phyloP scores from a whole-genome alignment of 2,888 invertebrate genomes.

The Ypsolopha sequella region DNA sequence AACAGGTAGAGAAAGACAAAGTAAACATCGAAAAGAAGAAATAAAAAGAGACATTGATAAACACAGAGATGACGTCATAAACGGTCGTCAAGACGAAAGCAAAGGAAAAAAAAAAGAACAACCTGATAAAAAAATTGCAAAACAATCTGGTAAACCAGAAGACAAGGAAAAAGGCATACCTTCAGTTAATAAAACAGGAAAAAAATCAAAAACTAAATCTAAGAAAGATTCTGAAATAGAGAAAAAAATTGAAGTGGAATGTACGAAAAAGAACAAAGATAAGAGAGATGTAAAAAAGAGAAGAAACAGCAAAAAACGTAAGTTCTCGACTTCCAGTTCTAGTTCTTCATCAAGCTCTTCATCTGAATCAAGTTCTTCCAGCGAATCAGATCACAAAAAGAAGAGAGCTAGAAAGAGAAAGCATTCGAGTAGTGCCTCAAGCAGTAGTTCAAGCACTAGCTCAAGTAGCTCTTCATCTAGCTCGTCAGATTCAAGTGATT shows the following conservation, averaged over 20 bases:
- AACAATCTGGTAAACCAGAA: conserved; percentile 8
- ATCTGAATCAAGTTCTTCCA: conserved; percentile 23
- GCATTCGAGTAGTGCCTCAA: conserved; percentile 31
- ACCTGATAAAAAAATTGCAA: conserved; percentile 1
- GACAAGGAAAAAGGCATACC: conserved; percentile 15
- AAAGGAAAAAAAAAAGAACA: not conserved
- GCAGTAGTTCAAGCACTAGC: conserved; percentile 34
- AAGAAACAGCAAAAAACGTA: conserved; percentile 28
- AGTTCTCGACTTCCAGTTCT: conserved; percentile 45
- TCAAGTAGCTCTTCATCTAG: conserved; percentile 34
- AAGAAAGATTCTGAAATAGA: conserved; percentile 14
- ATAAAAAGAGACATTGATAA: not conserved
- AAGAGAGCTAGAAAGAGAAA: conserved; percentile 28
- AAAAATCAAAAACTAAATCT: conserved; percentile 10
- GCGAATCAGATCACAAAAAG: conserved; percentile 33
- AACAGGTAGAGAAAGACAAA: not conserved
- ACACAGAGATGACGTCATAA: not conserved
- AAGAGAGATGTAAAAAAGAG: conserved; percentile 12
- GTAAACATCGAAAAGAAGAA: not conserved
- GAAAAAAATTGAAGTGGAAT: conserved; percentile 18
- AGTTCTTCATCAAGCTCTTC: conserved; percentile 45
- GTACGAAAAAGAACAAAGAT: conserved; percentile 12
- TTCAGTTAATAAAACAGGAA: conserved; percentile 12
- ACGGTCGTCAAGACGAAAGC: not conserved
- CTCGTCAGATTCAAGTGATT: conserved; percentile 25